Evolutionary conservation across 1,140 invertebrate species (phyloP), one percentile per base, ranked within the genome.

Genomic region (Trichoplusia ni): DNA sequence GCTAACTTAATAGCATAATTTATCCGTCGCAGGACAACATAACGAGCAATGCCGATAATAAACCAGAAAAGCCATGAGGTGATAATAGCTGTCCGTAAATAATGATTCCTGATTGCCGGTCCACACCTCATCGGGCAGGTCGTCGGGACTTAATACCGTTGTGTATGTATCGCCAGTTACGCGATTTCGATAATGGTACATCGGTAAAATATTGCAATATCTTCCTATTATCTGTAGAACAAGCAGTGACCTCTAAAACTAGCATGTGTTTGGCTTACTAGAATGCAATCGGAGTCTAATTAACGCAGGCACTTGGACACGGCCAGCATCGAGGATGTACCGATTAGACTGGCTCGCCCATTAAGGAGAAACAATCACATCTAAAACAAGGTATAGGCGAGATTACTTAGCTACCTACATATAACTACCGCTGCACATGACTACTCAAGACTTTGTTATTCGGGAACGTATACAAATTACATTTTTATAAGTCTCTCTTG

Each of bases 61-160:
- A 86, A 89, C 81, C 84, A 85, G 83, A 87, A 89, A 86, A 84
- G 80, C 85, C 84, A 86, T 77, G 81, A 84, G 84, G 84, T 87
- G 84, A 89, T 89, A 89, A 89, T 87, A 87, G 83, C 77, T 79
- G 80, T 83, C 75, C 79, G 86, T 86, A 85, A 85, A 87, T 89
- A 89, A 89, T 87, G 84, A 87, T 86, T 75, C 78, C 82, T 82
- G 86, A 89, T 89, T 89, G 82, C 76, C 64, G 77, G 77, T 75
- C 81, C 81, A 79, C 80, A 75, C 72, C 72, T 72, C 76, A 73
- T 69, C 67, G 75, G 60, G 63, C 72, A 56, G 74, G 73, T 75
- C 75, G 72, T 35, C 61, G 73, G 64, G 64, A 69, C 69, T 73
- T 72, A 74, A 54, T 66, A 75, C 70, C 75, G 67, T 71, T 75